These are phyloP conservation scores for Scaptomyza graminum DNA, from an alignment of 1,140 invertebrate species.

Conservation along the genomic window DNA sequence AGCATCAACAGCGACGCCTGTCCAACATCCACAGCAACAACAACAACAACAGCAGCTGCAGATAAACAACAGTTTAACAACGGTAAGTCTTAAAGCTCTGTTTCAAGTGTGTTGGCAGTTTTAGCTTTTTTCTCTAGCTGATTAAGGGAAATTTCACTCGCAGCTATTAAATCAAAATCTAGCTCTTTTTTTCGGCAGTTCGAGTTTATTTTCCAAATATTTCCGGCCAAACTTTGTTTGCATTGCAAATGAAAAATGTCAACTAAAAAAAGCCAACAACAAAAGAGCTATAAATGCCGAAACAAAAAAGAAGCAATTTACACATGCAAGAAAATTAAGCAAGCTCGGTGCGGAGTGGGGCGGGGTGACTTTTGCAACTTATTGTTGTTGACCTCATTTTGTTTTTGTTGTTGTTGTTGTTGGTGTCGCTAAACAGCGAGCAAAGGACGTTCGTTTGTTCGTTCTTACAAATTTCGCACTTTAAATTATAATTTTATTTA, in stretches of 20 bases:
- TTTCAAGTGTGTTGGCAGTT: background rate
- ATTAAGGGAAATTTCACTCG: no score
- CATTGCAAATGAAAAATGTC: slow-evolving; percentile 61
- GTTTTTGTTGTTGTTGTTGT: background rate
- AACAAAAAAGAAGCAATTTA: no score
- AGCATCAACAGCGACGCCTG: slow-evolving; percentile 33
- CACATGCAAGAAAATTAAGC: slow-evolving; percentile 30
- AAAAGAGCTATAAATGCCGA: slow-evolving; percentile 2
- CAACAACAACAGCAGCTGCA: slow-evolving; percentile 43
- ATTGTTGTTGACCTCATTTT: slow-evolving; percentile 44
- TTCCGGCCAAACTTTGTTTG: slow-evolving; percentile 42
- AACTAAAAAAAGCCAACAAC: slow-evolving; percentile 25
- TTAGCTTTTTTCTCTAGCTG: background rate
- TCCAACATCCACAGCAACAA: slow-evolving; percentile 46
- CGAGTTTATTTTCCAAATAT: no score
- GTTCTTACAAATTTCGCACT: slow-evolving; percentile 38
- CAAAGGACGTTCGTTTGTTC: slow-evolving; percentile 38
- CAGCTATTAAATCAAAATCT: background rate
- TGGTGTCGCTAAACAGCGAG: slow-evolving; percentile 18
- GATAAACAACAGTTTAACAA: slow-evolving; percentile 60
- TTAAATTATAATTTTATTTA: slow-evolving; percentile 46
- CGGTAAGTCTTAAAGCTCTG: slow-evolving; percentile 59
- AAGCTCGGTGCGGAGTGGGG: slow-evolving; percentile 13
- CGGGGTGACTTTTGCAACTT: slow-evolving; percentile 22
- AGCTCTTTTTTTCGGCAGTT: background rate